These are phyloP conservation scores for Ladona fulva DNA, from an alignment of 1,140 invertebrate species.

Conservation along the genomic window DNA sequence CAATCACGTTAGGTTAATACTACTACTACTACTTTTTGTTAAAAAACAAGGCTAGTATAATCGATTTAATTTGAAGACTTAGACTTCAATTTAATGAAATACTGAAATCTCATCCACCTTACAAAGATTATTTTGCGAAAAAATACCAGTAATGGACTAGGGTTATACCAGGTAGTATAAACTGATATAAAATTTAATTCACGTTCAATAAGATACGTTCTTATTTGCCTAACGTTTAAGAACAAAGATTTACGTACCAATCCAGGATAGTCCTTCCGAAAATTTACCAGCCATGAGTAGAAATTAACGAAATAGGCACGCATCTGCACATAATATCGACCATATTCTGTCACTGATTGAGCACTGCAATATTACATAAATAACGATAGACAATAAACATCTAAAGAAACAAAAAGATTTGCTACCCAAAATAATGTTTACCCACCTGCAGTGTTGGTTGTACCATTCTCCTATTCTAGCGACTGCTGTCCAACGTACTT, in stretches of 20 bases:
- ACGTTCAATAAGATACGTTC: too few species aligned
- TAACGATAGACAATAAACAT: neutral
- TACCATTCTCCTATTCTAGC: neutral
- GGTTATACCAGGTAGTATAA: too few species aligned
- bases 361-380: neutral
- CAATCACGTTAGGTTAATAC: too few species aligned
- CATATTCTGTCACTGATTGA: neutral
- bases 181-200: too few species aligned
- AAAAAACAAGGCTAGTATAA: too few species aligned
- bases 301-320: neutral
- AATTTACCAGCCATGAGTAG: neutral
- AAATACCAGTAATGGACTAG: too few species aligned
- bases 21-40: too few species aligned
- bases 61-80: too few species aligned
- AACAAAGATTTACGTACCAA: neutral
- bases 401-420: neutral
- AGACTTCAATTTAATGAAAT: too few species aligned
- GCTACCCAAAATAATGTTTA: neutral
- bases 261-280: neutral
- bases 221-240: too few species aligned
- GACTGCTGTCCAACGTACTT: neutral
- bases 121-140: too few species aligned
- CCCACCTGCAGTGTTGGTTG: neutral
- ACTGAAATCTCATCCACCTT: too few species aligned
- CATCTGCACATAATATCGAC: slow-evolving; percentile 10